Evolutionary conservation across 2,797 vertebrate genomes (phyloP).

Genomic region (Gastrophryne carolinensis): DNA sequence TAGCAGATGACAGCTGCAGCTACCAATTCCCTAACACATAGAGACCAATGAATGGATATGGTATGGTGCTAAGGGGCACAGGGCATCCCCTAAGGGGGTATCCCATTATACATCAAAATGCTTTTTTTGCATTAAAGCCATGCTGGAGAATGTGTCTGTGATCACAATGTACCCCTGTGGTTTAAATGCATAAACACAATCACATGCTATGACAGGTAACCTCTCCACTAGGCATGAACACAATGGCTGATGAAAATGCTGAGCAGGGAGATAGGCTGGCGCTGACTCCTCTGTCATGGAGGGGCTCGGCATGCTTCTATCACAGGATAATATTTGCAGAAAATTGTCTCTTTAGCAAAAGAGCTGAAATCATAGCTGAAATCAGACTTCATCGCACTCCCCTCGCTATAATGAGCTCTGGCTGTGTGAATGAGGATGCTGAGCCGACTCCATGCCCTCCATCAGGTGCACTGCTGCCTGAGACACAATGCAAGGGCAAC

Average conservation of each 20-base stretch:
- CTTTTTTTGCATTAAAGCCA: not conserved
- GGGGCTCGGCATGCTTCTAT: conserved; percentile 17
- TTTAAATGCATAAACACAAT: conserved; percentile 11
- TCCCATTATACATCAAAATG: conserved; percentile 12
- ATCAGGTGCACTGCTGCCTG: not conserved
- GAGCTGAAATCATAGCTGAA: conserved; percentile 33
- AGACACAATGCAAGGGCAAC: not conserved
- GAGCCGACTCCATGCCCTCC: not conserved
- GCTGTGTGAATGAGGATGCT: not conserved
- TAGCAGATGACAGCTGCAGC: not conserved
- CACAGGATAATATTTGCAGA: not conserved
- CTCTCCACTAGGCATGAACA: conserved; percentile 22
- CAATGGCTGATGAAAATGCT: conserved; percentile 27
- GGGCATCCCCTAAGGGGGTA: conserved; percentile 2
- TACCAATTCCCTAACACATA: conserved; percentile 17
- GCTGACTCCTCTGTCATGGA: conserved; percentile 7
- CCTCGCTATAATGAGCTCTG: not conserved
- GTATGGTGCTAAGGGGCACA: no score
- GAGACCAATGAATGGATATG: no score
- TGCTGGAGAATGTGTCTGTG: not conserved
- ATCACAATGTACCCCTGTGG: conserved; percentile 15
- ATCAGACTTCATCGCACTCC: conserved; percentile 2
- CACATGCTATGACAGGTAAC: conserved; percentile 34
- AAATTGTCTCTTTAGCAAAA: conserved; percentile 21
- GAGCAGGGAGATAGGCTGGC: conserved; percentile 22